Evolutionary conservation across 2,888 invertebrate species (phyloP).

Genomic region (Euplexia lucipara): DNA sequence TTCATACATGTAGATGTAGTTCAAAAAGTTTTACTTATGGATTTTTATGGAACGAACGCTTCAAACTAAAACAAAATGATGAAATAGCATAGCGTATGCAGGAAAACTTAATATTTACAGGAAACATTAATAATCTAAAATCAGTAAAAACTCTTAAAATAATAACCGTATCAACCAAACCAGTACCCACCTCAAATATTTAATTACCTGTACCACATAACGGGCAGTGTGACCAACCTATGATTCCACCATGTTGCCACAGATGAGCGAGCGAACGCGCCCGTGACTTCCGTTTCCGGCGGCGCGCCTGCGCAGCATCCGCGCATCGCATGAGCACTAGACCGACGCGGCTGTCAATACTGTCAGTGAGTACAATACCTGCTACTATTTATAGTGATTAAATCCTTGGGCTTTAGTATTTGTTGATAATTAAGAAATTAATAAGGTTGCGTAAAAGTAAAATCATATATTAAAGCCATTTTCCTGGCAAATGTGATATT

Average conservation of each 20-base stretch:
- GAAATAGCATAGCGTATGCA: too few species aligned
- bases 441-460: neutral
- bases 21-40: too few species aligned
- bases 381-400: slow-evolving; percentile 63
- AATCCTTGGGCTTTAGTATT: slow-evolving; percentile 50
- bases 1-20: too few species aligned
- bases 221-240: slow-evolving; percentile 78
- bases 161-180: neutral
- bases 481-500: too few species aligned
- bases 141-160: too few species aligned
- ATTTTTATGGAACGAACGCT: too few species aligned
- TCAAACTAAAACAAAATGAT: too few species aligned
- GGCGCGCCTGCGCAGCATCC: slow-evolving; percentile 90
- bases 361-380: slow-evolving; percentile 67
- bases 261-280: slow-evolving; percentile 88
- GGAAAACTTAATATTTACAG: too few species aligned
- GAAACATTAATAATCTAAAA: too few species aligned
- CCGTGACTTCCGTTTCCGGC: slow-evolving; percentile 90
- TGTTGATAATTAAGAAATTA: slow-evolving; percentile 19
- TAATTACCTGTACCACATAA: slow-evolving; percentile 60
- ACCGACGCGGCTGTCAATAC: slow-evolving; percentile 78
- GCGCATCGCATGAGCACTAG: slow-evolving; percentile 77
- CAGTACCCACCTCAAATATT: slow-evolving; percentile 34
- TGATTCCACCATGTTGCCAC: slow-evolving; percentile 87
- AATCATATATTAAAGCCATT: too few species aligned